A percentile compares a stretch with the other conserved stretches of the same genome.
These are phyloP conservation scores for Phyllopteryx taeniolatus DNA, from an alignment of 2,113 vertebrate species.

Conservation along the genomic window DNA sequence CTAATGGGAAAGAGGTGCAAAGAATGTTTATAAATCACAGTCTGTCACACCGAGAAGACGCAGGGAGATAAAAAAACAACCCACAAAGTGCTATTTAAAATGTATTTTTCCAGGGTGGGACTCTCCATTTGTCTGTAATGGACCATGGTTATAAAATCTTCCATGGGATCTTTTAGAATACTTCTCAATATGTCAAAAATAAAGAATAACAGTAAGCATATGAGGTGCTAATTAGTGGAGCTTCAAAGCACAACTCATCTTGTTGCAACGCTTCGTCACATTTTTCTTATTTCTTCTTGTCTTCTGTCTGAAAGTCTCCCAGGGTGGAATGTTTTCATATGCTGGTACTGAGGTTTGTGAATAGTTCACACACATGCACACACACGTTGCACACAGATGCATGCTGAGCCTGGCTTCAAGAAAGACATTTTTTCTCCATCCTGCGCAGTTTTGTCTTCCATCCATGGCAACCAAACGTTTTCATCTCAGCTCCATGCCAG, in stretches of 20 bases:
- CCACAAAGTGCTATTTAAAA: slow-evolving; percentile 40
- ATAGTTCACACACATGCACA: slow-evolving; percentile 3
- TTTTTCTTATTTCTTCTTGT: slow-evolving; percentile 6
- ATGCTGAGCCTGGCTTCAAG: slow-evolving; percentile 47
- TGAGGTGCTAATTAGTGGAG: slow-evolving; percentile 26
- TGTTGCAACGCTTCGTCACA: slow-evolving; percentile 17
- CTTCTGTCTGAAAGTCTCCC: slow-evolving; percentile 42
- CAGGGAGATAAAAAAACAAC: slow-evolving; percentile 18
- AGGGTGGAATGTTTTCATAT: slow-evolving; percentile 51
- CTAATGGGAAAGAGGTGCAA: slow-evolving; percentile 28
- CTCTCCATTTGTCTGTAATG: slow-evolving; percentile 22
- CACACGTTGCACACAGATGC: slow-evolving; percentile 46
- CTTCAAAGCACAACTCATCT: slow-evolving; percentile 37
- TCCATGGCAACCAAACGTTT: slow-evolving; percentile 61
- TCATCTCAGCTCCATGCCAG: slow-evolving; percentile 33
- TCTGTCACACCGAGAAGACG: slow-evolving; percentile 42
- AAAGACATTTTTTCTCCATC: slow-evolving; percentile 40
- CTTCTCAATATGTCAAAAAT: not conserved
- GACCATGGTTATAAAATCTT: slow-evolving; percentile 16
- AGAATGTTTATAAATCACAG: slow-evolving; percentile 36
- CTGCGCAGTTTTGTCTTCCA: slow-evolving; percentile 54
- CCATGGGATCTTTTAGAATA: slow-evolving; percentile 30
- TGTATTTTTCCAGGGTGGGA: slow-evolving; percentile 4
- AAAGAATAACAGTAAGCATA: slow-evolving; percentile 22
- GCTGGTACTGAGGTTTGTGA: slow-evolving; percentile 46